Evolutionary conservation across 2,888 invertebrate species (phyloP).

Genomic region (Dicranocentrus wangi): DNA sequence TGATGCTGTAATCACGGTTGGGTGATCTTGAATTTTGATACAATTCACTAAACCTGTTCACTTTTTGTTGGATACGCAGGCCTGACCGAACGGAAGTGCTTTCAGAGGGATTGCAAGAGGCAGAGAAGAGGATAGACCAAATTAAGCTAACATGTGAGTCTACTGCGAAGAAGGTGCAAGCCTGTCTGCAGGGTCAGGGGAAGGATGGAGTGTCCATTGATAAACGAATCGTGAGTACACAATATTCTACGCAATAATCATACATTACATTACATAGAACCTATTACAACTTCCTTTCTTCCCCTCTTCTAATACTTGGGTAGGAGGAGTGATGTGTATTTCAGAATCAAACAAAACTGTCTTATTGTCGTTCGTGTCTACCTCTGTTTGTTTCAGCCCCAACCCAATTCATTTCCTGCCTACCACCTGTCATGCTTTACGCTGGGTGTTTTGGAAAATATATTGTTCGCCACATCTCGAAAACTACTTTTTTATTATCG

Average conservation of each 20-base stretch:
- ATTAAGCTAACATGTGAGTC: slow-evolving; percentile 81
- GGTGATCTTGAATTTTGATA: slow-evolving; percentile 34
- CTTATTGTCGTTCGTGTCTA: slow-evolving; percentile 20
- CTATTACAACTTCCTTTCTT: slow-evolving; percentile 26
- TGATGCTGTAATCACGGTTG: slow-evolving; percentile 20
- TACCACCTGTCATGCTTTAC: slow-evolving; percentile 58
- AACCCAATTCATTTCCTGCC: slow-evolving; percentile 62
- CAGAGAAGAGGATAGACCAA: slow-evolving; percentile 87
- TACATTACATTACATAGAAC: slow-evolving; percentile 22
- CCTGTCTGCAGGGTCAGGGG: slow-evolving; percentile 75
- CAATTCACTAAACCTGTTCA: slow-evolving; percentile 21
- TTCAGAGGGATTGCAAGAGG: slow-evolving; percentile 86
- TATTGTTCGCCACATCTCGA: slow-evolving; percentile 13
- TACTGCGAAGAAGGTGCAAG: slow-evolving; percentile 76
- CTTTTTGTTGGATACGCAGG: slow-evolving; percentile 76
- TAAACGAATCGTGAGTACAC: slow-evolving; percentile 80
- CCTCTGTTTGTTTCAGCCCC: slow-evolving; percentile 36
- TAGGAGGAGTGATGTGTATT: not conserved
- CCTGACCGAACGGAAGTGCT: slow-evolving; percentile 89
- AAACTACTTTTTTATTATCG: slow-evolving; percentile 35
- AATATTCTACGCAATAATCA: slow-evolving; percentile 2
- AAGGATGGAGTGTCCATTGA: slow-evolving; percentile 81
- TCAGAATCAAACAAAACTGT: slow-evolving; percentile 5
- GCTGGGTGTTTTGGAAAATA: not conserved
- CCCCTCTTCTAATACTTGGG: not conserved